Percentiles rank a stretch among this genome's conserved stretches.
Evolutionary conservation across 2,797 vertebrate genomes (phyloP).

Genomic region (Hypotaenidia okinawae): DNA sequence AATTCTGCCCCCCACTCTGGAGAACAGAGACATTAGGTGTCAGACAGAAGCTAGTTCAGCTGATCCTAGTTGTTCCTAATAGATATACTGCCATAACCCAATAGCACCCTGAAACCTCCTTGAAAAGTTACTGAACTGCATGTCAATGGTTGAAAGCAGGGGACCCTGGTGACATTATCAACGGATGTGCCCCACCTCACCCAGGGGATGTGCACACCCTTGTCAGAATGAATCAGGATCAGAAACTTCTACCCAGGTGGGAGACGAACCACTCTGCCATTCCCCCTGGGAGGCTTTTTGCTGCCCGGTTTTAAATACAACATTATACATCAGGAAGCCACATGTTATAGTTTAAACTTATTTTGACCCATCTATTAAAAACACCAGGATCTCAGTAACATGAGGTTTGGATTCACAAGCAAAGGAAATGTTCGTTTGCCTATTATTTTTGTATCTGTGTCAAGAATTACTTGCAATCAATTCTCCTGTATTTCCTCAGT

Average conservation of each 20-base stretch:
- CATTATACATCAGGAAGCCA: background rate
- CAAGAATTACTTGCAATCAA: constrained; percentile 5
- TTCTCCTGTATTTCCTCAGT: background rate
- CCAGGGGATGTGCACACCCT: background rate
- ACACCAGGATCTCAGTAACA: background rate
- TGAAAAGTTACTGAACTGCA: background rate
- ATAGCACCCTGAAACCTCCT: background rate
- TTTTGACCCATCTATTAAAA: constrained; percentile 25
- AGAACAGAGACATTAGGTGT: background rate
- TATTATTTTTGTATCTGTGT: constrained; percentile 15
- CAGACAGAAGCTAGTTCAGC: background rate
- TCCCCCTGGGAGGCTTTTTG: background rate
- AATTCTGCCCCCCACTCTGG: background rate
- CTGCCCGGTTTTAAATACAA: background rate
- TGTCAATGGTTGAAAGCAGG: background rate
- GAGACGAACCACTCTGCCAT: background rate
- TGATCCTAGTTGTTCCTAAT: background rate
- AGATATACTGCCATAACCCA: background rate
- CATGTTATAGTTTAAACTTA: background rate
- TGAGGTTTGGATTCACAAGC: background rate
- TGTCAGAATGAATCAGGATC: background rate
- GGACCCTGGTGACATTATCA: accelerated
- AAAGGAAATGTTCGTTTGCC: background rate
- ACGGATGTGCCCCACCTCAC: background rate
- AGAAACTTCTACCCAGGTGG: background rate